Evolutionary conservation across 2,113 vertebrate genomes (phyloP).

Genomic region (Plecotus auritus): DNA sequence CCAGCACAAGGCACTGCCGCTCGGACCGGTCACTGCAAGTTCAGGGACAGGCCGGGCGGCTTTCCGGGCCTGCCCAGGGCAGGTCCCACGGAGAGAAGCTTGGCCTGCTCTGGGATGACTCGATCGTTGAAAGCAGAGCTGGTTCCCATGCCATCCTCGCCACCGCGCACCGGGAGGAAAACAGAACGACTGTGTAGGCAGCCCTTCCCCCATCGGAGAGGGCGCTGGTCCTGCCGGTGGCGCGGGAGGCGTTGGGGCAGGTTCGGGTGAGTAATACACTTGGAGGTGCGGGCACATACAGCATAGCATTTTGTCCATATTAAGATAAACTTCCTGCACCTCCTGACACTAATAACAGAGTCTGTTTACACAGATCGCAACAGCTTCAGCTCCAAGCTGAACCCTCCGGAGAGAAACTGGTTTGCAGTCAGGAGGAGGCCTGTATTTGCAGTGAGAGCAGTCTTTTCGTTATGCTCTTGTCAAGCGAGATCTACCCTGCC

Average conservation of each 20-base stretch:
- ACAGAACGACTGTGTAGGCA: background rate
- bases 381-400: background rate
- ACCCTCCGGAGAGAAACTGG: background rate
- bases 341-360: background rate
- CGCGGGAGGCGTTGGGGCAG: slow-evolving; percentile 7
- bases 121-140: background rate
- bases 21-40: slow-evolving; percentile 10
- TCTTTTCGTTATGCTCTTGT: background rate
- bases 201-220: background rate
- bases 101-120: background rate
- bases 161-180: background rate
- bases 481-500: background rate
- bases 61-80: background rate
- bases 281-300: background rate
- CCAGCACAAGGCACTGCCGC: background rate
- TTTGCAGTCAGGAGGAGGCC: background rate
- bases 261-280: slow-evolving; percentile 11
- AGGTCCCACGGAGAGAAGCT: background rate
- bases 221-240: background rate
- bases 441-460: background rate
- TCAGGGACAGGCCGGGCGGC: slow-evolving; percentile 20
- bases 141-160: background rate
- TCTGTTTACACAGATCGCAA: background rate
- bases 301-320: background rate
- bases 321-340: slow-evolving; percentile 38